Percentiles rank a stretch among this genome's conserved stretches.
phyloP scores from a whole-genome alignment of 1,140 invertebrate species.

The Cataglyphis hispanica region DNA sequence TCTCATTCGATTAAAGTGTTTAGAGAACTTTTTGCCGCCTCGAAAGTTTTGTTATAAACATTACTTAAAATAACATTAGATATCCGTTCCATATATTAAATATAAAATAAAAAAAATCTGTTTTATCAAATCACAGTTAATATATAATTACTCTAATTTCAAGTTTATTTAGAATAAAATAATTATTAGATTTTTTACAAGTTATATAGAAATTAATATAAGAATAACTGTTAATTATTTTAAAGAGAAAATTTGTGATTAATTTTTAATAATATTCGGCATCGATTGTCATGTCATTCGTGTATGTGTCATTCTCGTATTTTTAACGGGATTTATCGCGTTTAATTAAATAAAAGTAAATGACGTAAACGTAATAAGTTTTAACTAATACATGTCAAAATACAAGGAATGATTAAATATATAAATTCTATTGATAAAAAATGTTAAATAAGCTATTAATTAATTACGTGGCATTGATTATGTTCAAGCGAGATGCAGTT shows the following conservation, averaged over 20 bases:
- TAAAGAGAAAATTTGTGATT: neutral
- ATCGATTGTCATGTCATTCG: slow-evolving; percentile 39
- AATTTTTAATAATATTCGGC: neutral
- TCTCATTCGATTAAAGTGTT: slow-evolving; percentile 54
- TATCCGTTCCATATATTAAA: neutral
- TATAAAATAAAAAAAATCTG: neutral
- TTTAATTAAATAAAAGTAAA: slow-evolving; percentile 2
- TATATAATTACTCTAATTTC: neutral
- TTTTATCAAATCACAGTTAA: neutral
- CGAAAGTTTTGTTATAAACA: neutral
- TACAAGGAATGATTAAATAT: slow-evolving; percentile 13
- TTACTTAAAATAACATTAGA: neutral
- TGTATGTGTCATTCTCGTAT: slow-evolving; percentile 1
- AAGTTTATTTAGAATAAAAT: neutral
- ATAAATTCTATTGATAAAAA: neutral
- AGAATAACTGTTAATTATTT: neutral
- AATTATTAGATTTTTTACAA: neutral
- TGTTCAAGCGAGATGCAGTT: neutral
- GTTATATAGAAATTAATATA: neutral
- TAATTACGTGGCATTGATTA: slow-evolving; percentile 5
- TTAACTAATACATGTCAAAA: neutral
- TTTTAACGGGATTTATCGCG: slow-evolving; percentile 13
- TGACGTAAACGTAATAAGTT: neutral
- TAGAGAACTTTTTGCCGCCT: neutral
- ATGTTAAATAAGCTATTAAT: neutral